Evolutionary conservation across 2,797 vertebrate genomes (phyloP).

Genomic region (Falco novaeseelandiae): DNA sequence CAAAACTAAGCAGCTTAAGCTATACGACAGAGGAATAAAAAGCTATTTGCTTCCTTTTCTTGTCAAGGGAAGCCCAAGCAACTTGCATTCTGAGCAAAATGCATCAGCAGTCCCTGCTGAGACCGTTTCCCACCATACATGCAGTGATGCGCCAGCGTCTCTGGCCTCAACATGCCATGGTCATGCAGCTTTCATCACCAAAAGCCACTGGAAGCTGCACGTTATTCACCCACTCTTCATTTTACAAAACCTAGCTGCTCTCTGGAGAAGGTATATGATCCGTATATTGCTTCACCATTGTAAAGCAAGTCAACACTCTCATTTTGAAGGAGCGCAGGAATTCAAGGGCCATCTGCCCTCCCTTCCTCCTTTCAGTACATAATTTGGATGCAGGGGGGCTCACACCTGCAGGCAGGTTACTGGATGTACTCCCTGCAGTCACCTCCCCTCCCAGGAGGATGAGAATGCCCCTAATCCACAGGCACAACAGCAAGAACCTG

Average conservation of each 20-base stretch:
- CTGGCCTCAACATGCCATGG: neutral
- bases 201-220: neutral
- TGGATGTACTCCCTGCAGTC: neutral
- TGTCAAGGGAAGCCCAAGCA: neutral
- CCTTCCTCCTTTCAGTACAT: constrained; percentile 17
- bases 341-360: neutral
- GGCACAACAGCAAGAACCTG: neutral
- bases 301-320: neutral
- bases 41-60: neutral
- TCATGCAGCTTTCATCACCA: constrained; percentile 18
- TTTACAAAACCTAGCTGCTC: neutral
- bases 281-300: rapidly evolving
- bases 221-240: neutral
- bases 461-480: neutral
- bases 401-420: neutral
- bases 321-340: neutral
- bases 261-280: neutral
- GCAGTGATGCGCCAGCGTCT: neutral
- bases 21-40: neutral
- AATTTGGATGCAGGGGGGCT: neutral
- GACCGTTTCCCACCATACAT: rapidly evolving
- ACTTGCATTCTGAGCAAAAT: neutral
- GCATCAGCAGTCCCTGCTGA: neutral
- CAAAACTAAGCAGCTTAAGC: neutral
- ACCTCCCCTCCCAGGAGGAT: neutral